Percentiles rank a stretch among this genome's conserved stretches.
These are phyloP conservation scores for Leiothrix lutea DNA, from an alignment of 2,113 vertebrate genomes.

Conservation along the genomic window DNA sequence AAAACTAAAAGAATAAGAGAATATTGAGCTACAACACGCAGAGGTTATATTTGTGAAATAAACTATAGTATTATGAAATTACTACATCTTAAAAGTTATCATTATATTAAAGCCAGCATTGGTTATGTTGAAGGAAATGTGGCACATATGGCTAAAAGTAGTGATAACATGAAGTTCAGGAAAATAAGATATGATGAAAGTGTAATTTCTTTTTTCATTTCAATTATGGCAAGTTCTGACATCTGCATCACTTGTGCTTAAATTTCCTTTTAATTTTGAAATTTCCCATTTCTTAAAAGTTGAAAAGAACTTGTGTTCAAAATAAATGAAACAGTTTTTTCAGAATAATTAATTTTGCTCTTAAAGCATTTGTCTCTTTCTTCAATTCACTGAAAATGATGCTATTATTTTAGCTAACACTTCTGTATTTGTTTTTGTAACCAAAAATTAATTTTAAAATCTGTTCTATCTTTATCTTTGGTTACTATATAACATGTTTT, in stretches of 20 bases:
- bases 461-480: neutral
- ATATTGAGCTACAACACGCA: neutral
- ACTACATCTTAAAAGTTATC: neutral
- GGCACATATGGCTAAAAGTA: neutral
- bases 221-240: neutral
- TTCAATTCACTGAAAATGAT: neutral
- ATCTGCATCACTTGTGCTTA: neutral
- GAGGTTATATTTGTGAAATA: neutral
- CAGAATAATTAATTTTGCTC: neutral
- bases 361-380: neutral
- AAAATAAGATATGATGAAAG: neutral
- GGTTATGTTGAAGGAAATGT: neutral
- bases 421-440: neutral
- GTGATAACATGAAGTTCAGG: neutral
- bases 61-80: neutral
- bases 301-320: neutral
- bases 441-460: neutral
- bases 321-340: neutral
- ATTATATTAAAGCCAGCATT: neutral
- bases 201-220: neutral
- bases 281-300: neutral
- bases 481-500: neutral
- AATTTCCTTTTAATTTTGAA: neutral
- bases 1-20: neutral
- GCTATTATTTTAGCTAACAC: accelerated